Conservation (phyloP, 2,113 vertebrate genomes). For the Lasiurus borealis region DNA sequence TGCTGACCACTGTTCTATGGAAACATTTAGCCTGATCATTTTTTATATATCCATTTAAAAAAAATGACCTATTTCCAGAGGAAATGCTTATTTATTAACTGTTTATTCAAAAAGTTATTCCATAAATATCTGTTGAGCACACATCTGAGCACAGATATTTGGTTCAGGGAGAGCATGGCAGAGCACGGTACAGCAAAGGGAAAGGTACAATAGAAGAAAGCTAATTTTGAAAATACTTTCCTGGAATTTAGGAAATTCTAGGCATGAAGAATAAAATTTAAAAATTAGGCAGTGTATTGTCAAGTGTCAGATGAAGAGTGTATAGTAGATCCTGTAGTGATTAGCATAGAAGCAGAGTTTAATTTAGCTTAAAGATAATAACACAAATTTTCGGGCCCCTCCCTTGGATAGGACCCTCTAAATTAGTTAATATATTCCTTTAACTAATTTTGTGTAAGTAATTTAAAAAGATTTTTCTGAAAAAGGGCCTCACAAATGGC, state of each 20-base stretch:
- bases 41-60: slow-evolving; percentile 24
- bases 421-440: neutral
- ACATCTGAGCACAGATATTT: neutral
- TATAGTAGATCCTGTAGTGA: neutral
- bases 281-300: neutral
- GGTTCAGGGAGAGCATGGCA: neutral
- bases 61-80: neutral
- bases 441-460: neutral
- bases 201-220: neutral
- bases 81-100: neutral
- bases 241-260: neutral
- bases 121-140: neutral
- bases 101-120: neutral
- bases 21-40: neutral
- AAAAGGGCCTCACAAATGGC: neutral
- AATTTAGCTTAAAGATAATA: neutral
- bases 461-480: neutral
- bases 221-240: neutral
- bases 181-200: neutral
- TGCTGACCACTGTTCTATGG: neutral
- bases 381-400: neutral
- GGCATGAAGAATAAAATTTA: neutral
- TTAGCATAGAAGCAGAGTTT: neutral
- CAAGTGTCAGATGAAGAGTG: neutral
- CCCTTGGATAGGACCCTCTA: neutral